phyloP scores from a whole-genome alignment of 2,113 vertebrate species.

The Cyprinodon tularosa region DNA sequence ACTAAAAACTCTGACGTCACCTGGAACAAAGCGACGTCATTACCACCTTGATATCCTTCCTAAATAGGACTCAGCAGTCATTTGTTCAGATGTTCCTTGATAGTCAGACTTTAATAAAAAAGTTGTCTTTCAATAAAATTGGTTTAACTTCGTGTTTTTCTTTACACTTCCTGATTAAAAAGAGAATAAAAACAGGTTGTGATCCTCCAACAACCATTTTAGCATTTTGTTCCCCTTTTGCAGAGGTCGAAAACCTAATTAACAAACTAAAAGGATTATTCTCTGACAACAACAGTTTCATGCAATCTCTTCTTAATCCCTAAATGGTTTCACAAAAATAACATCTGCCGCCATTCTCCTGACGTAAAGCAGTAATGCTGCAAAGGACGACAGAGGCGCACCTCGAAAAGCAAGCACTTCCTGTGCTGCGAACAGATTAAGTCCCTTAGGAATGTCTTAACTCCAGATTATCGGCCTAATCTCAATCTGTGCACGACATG shows the following conservation, averaged over 20 bases:
- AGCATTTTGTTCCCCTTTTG: not conserved
- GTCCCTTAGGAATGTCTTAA: conserved; percentile 57
- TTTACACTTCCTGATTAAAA: not conserved
- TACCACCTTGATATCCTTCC: not conserved
- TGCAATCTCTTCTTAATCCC: not conserved
- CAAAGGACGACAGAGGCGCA: conserved; percentile 25
- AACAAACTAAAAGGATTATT: not conserved
- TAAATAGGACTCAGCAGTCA: not conserved
- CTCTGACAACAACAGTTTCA: not conserved
- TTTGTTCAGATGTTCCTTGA: conserved; percentile 11
- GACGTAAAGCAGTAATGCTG: conserved; percentile 8
- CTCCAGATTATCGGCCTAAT: conserved; percentile 74
- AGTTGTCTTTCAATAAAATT: not conserved
- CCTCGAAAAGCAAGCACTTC: conserved; percentile 34
- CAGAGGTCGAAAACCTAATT: not conserved
- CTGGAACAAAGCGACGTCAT: conserved; percentile 61
- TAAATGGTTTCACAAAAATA: not conserved
- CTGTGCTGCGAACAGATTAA: conserved; percentile 63
- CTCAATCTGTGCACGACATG: conserved; percentile 68
- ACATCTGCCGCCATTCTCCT: not conserved
- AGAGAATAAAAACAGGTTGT: too few relatives aligned
- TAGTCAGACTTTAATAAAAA: not conserved
- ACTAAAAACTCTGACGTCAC: conserved; percentile 88
- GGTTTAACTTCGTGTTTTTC: not conserved
- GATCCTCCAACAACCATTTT: not conserved